Percentiles rank a stretch among this genome's conserved stretches.
These are phyloP conservation scores for Maniola jurtina DNA, from an alignment of 1,140 invertebrate species.

Conservation along the genomic window DNA sequence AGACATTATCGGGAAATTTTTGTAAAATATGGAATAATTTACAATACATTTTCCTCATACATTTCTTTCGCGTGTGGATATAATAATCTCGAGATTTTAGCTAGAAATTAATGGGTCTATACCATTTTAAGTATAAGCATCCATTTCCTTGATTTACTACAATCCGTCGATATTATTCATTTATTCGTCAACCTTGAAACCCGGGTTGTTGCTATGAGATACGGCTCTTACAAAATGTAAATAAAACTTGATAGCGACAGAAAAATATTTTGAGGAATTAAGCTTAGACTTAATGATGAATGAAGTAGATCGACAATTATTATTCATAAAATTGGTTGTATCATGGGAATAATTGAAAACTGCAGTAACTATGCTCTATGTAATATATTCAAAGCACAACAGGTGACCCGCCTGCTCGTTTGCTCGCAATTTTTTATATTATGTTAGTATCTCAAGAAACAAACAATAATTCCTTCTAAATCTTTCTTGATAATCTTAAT, in stretches of 20 bases:
- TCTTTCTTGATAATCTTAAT: no score
- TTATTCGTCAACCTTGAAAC: constrained; percentile 61
- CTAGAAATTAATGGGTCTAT: constrained; percentile 7
- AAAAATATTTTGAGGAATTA: constrained; percentile 27
- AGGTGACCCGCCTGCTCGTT: no score
- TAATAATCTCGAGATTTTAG: not conserved
- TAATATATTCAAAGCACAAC: not conserved
- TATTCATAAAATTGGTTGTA: constrained; percentile 23
- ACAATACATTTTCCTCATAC: no score
- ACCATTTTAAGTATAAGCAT: constrained; percentile 18
- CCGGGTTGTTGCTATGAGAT: constrained; percentile 60
- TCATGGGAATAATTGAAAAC: no score
- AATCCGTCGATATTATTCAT: constrained; percentile 53
- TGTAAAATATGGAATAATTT: no score
- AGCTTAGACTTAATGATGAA: constrained; percentile 16
- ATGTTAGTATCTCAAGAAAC: no score
- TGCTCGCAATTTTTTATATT: no score
- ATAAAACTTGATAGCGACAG: constrained; percentile 41
- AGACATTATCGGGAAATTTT: no score
- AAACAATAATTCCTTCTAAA: no score
- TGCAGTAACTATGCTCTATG: no score
- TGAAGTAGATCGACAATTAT: constrained; percentile 22
- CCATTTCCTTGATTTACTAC: constrained; percentile 53
- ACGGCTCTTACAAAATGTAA: constrained; percentile 52
- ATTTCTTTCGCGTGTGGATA: not conserved